Base-by-base conservation (phyloP, 2,888 invertebrate species). In the Diarsia brunnea region DNA sequence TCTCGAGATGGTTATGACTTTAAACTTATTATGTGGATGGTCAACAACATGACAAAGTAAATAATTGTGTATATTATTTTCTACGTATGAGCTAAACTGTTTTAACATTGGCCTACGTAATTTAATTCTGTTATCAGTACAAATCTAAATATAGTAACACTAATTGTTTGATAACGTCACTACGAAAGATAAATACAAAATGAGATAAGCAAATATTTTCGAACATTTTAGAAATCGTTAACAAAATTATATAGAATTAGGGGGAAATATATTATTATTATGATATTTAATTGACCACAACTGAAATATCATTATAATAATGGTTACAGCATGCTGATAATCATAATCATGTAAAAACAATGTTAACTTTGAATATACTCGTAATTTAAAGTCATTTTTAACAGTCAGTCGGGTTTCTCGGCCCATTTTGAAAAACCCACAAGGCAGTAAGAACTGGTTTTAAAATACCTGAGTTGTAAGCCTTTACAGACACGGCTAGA, bases 261-360 rank as follows among this genome's bases (percentile, higher is more conserved):
- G 71, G 77, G 38, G 68, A 77, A 81, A 68, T 68, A 11, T 66
- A 66, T 66, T 65, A 31, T 31, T 51, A 69, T 74, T 65, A 21
- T 55, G 11, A 68, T 27, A 69, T 68, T 75, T 75, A 81, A 80
- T 75, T 65, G 65, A 69, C 75, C 79, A 60, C 79, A 75, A 81
- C 75, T 69, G 27, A 75, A 60, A 75, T 31, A 55, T 58, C 63
- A 16, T 55, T n/a, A 47, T 27, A 68, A 49, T 71, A 4, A 51
- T n/a, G 51, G 12, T 55, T 14, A 38, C 31, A 64, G 16, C n/a
- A 68, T 51, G 19, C 45, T 61, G 49, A 68, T 67, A 81, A 61
- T 72, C 53, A 68, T 67, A 81, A 61, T 72, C 53, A 60, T 19
- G 49, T 61, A 65, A 0, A 47, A 60, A 49, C 47, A 53, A 47